Evolutionary conservation across 2,888 invertebrate species (phyloP).

Genomic region (Drosophila yooni): DNA sequence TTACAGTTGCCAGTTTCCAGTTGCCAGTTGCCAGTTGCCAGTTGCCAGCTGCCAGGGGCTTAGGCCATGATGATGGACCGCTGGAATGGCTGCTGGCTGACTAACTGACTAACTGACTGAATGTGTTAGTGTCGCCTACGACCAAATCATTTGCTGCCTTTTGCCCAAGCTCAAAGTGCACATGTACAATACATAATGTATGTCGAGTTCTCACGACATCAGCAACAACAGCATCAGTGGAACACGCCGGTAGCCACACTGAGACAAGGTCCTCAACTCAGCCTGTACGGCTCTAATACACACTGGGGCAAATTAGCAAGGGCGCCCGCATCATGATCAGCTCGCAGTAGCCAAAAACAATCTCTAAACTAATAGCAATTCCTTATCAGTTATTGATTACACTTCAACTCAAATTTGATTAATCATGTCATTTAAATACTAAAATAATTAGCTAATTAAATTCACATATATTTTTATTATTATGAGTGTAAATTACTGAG

Average conservation of each 20-base stretch:
- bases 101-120: slow-evolving; percentile 12
- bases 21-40: slow-evolving; percentile 23
- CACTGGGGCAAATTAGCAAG: slow-evolving; percentile 9
- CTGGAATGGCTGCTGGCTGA: slow-evolving; percentile 1
- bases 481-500: not conserved
- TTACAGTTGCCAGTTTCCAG: slow-evolving; percentile 54
- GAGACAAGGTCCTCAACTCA: slow-evolving; percentile 33
- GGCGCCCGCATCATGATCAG: not conserved
- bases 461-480: not conserved
- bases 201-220: slow-evolving; percentile 71
- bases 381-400: not conserved
- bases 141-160: slow-evolving; percentile 49
- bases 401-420: not conserved
- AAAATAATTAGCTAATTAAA: not conserved
- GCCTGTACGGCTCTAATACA: slow-evolving; percentile 19
- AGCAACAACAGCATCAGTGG: slow-evolving; percentile 17
- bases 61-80: slow-evolving; percentile 13
- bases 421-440: not conserved
- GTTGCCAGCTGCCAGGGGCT: slow-evolving; percentile 13
- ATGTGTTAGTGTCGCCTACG: slow-evolving; percentile 73
- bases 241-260: slow-evolving; percentile 60
- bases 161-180: slow-evolving; percentile 30
- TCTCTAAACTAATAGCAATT: not conserved
- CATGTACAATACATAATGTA: slow-evolving; percentile 12
- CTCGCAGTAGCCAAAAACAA: not conserved